Evolutionary conservation across 2,797 vertebrate species (phyloP).

Genomic region (Oreochromis grahami): DNA sequence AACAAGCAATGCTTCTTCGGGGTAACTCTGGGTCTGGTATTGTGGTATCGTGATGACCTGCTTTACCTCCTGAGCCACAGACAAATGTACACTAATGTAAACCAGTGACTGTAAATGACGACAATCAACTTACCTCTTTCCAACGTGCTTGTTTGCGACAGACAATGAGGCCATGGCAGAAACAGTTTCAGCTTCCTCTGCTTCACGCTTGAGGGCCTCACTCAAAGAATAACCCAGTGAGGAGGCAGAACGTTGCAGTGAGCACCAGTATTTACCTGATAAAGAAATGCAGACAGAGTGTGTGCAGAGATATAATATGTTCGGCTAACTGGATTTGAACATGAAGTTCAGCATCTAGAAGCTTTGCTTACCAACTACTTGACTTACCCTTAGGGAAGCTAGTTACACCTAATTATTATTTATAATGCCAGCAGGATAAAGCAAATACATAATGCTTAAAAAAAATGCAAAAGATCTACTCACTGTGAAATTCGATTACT

Average conservation of each 20-base stretch:
- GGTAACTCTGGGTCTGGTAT: accelerated
- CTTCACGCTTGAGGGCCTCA: conserved; percentile 87
- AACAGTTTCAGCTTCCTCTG: conserved; percentile 92
- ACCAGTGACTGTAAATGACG: neutral
- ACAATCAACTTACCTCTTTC: conserved; percentile 79
- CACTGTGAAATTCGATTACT: conserved; percentile 90
- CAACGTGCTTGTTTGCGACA: conserved; percentile 87
- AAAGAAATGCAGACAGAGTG: neutral
- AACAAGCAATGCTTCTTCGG: neutral
- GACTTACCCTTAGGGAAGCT: neutral
- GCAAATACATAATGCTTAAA: neutral
- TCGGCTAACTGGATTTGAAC: neutral
- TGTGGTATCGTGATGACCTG: neutral
- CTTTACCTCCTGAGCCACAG: neutral
- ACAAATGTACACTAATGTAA: neutral
- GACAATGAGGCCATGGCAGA: conserved; percentile 96
- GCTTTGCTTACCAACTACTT: neutral
- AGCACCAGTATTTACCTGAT: conserved; percentile 93
- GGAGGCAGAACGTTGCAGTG: conserved; percentile 82
- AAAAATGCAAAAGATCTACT: conserved; percentile 56
- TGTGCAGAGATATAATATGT: accelerated
- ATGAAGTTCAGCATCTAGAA: neutral
- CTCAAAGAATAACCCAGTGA: conserved; percentile 85
- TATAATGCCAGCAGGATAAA: neutral
- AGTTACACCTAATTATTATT: neutral